A percentile compares a stretch with the other conserved stretches of the same genome.
Evolutionary conservation across 2,113 vertebrate species (phyloP).

Genomic region (Archilochus colubris): DNA sequence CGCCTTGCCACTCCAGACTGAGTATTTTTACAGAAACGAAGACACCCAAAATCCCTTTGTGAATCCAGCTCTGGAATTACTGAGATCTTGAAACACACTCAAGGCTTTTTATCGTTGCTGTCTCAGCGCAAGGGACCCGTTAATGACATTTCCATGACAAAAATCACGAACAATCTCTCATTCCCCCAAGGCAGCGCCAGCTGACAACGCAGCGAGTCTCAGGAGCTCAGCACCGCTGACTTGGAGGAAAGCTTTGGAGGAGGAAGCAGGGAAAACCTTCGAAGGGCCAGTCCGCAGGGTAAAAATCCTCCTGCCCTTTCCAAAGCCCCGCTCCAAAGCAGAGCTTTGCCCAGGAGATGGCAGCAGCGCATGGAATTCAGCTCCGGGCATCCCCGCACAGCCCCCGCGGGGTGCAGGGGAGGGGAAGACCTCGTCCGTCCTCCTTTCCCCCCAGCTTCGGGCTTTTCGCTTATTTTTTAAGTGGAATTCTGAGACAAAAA

Average conservation of each 20-base stretch:
- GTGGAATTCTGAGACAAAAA: neutral
- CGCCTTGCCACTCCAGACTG: neutral
- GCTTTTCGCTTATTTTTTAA: neutral
- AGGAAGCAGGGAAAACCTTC: too few relatives aligned
- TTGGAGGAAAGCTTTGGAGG: neutral
- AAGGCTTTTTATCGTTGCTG: neutral
- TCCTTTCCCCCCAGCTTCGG: accelerated
- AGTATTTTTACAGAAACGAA: neutral
- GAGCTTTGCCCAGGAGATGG: neutral
- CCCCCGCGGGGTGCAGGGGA: too few relatives aligned
- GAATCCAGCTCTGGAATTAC: neutral
- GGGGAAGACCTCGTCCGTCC: too few relatives aligned
- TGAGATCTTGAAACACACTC: neutral
- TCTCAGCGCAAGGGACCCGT: accelerated
- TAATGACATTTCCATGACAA: neutral
- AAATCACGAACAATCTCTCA: neutral
- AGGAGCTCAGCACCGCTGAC: neutral
- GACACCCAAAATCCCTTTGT: neutral
- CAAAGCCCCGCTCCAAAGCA: neutral
- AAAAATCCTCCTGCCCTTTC: neutral
- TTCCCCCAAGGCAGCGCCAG: neutral
- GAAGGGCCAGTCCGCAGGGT: neutral
- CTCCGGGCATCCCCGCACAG: too few relatives aligned
- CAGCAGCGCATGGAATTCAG: neutral
- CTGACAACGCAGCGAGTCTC: accelerated